Percentiles rank a stretch among this genome's conserved stretches.
Evolutionary conservation across 2,888 invertebrate species (phyloP).

Genomic region (Lepidonotus clava): DNA sequence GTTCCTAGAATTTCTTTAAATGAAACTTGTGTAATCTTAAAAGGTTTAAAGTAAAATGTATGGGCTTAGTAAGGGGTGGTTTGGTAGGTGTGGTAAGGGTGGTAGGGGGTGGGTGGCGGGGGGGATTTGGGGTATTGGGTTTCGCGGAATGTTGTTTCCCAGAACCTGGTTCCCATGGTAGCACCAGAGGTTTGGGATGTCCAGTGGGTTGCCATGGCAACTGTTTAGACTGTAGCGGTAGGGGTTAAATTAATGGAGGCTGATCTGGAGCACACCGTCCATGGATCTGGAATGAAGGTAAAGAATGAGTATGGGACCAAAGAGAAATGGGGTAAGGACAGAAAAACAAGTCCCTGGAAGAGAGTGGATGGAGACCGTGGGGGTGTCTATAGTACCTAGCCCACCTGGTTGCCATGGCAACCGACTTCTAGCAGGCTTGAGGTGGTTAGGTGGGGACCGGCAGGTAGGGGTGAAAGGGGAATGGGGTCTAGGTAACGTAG

Average conservation of each 20-base stretch:
- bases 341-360: slow-evolving; percentile 1
- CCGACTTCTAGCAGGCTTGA: too few species aligned
- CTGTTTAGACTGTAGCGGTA: background rate
- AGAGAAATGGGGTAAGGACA: background rate
- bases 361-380: too few species aligned
- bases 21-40: too few species aligned
- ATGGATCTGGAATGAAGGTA: too few species aligned
- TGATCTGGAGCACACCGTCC: background rate
- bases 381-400: too few species aligned
- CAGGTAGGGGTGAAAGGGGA: background rate
- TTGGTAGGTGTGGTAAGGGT: background rate
- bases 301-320: background rate
- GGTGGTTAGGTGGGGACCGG: background rate
- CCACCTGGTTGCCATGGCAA: slow-evolving; percentile 26
- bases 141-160: background rate
- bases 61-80: background rate
- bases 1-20: too few species aligned
- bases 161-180: background rate
- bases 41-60: too few species aligned
- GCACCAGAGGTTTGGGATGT: background rate
- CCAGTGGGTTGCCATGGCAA: background rate
- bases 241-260: background rate
- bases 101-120: background rate
- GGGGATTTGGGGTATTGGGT: background rate
- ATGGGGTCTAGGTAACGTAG: background rate